phyloP scores from a whole-genome alignment of 1,140 invertebrate genomes.

The Portunus trituberculatus region DNA sequence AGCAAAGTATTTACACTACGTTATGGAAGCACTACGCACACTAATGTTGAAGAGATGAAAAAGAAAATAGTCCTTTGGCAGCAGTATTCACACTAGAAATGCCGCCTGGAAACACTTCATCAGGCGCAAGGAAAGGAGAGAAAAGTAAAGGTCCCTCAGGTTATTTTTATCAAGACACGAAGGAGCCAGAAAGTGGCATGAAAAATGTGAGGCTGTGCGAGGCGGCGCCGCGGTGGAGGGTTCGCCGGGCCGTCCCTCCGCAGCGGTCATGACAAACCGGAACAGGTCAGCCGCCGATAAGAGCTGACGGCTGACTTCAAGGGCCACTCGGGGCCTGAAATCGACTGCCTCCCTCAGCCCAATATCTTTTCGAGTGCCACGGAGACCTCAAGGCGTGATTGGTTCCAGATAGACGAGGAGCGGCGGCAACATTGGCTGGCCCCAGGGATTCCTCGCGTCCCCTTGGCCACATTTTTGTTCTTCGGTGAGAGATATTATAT shows the following conservation, averaged over 20 bases:
- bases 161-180: not conserved
- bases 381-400: not conserved
- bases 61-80: no score
- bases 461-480: not conserved
- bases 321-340: not conserved
- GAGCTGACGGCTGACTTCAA: not conserved
- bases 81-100: no score
- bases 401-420: not conserved
- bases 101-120: no score
- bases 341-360: slow-evolving; percentile 15
- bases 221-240: not conserved
- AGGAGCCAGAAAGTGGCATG: not conserved
- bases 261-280: not conserved
- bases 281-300: not conserved
- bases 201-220: not conserved
- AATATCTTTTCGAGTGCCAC: not conserved
- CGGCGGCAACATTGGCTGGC: not conserved
- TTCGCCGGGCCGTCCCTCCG: not conserved
- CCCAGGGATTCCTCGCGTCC: not conserved
- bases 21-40: no score
- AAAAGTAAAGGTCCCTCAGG: not conserved
- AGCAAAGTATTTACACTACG: no score
- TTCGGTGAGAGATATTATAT: no score
- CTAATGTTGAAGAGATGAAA: no score
- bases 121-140: no score